Evolutionary conservation across 2,797 vertebrate genomes (phyloP).

Genomic region (Sus cebifrons): DNA sequence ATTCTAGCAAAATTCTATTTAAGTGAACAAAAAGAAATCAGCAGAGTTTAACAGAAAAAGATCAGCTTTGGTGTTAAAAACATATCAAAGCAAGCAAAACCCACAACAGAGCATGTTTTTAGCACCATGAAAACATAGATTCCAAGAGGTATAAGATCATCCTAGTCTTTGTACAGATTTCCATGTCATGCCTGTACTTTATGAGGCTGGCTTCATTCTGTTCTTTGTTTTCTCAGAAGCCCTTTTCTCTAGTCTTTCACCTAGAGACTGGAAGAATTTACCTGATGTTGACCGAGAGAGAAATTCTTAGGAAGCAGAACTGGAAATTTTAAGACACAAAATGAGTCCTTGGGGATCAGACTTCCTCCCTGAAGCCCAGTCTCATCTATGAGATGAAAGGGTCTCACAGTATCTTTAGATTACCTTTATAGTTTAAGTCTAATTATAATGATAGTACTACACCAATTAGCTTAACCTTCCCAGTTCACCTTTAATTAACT

Average conservation of each 20-base stretch:
- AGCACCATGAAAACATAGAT: not conserved
- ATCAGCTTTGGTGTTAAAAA: slow-evolving; percentile 18
- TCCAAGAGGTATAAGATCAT: not conserved
- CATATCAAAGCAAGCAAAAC: slow-evolving; percentile 18
- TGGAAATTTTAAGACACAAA: not conserved
- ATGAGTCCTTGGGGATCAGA: not conserved
- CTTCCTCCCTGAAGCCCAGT: not conserved
- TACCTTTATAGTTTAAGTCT: not conserved
- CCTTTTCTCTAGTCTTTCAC: not conserved
- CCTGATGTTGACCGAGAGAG: not conserved
- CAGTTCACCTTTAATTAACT: not conserved
- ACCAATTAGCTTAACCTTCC: not conserved
- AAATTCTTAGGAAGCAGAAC: not conserved
- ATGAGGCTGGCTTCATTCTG: not conserved
- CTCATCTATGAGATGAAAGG: not conserved
- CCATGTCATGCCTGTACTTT: not conserved
- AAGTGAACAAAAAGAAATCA: slow-evolving; percentile 16
- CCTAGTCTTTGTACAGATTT: not conserved
- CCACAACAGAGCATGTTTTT: not conserved
- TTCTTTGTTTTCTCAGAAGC: slow-evolving; percentile 29
- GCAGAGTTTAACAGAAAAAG: slow-evolving; percentile 4
- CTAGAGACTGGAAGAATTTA: not conserved
- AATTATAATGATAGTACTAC: not conserved
- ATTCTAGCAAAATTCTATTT: slow-evolving; percentile 24
- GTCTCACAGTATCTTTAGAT: not conserved